Base-by-base conservation (phyloP, 2,113 vertebrate genomes). In the Steatornis caripensis region DNA sequence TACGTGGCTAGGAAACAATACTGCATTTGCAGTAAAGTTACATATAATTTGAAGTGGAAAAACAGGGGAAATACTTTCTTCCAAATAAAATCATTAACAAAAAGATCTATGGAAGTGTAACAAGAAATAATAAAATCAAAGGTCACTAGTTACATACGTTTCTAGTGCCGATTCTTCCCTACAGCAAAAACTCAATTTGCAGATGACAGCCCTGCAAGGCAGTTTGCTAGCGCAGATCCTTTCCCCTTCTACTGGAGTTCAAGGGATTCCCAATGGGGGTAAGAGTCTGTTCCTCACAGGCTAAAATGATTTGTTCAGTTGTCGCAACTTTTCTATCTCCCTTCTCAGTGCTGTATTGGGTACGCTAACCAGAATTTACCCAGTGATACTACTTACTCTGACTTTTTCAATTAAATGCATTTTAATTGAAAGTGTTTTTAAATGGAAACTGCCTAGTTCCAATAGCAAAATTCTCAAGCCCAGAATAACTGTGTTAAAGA, bases 81-180 rank as follows among this genome's bases (percentile, higher is more conserved):
- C 70, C 57, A 79, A 72, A 75, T 65, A 55, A 95, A 92, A 89
- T 21, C 72, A 68, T 64, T 57, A 85, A 48, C 49, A 79, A 84
- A 94, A 91, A 87, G 75, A 51, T 62, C 84, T 82, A 13, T 54
- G 66, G 64, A 87, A 94, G 20, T 41, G 22, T 26, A 95, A 83
- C 15, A 65, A 87, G 87, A 87, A 93, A 76, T 53, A 89, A 76
- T 21, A 69, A 95, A 93, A 91, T 53, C 78, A 93, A 93, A 95
- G 78, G 78, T 90, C 3, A 0, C 57, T 62, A 85, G 53, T 80
- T 91, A 87, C 65, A 66, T 41, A 54, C 79, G 89, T 76, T 94
- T 72, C 87, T 83, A 76, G 45, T 46, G 39, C 84, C 83, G 95
- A 68, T 87, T 90, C 87, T 79, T 49, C 93, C 89, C 89, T 70